Percentiles rank a stretch among this genome's conserved stretches.
Evolutionary conservation across 2,888 invertebrate species (phyloP).

Genomic region (Drosophila anomelani): DNA sequence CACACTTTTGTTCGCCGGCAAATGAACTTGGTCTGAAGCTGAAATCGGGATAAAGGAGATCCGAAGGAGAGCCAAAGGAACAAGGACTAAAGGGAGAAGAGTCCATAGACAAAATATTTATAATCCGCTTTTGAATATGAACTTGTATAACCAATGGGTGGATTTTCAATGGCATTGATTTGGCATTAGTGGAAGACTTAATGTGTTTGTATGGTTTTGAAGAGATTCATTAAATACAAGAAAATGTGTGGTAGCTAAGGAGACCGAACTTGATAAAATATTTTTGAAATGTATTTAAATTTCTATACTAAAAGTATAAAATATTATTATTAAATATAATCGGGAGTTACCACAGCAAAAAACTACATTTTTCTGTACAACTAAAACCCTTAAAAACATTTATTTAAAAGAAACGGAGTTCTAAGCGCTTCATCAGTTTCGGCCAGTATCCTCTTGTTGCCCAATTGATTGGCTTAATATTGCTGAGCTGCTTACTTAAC

Average conservation of each 20-base stretch:
- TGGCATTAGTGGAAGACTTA: background rate
- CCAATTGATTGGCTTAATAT: conserved; percentile 40
- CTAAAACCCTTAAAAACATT: background rate
- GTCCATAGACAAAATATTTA: conserved; percentile 7
- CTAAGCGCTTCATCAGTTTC: background rate
- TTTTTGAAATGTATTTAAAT: background rate
- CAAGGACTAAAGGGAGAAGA: no score
- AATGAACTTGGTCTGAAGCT: conserved; percentile 36
- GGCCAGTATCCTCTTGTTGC: background rate
- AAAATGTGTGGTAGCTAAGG: background rate
- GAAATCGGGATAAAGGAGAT: conserved; percentile 10
- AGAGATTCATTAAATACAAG: background rate
- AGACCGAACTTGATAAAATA: background rate
- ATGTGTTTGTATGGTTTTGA: background rate
- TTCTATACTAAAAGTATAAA: no score
- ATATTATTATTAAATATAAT: background rate
- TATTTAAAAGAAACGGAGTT: background rate
- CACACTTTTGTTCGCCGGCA: conserved; percentile 47
- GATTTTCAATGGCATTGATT: conserved; percentile 2
- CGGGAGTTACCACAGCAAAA: background rate
- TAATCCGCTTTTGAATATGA: conserved; percentile 24
- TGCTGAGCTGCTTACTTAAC: conserved; percentile 50
- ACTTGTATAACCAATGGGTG: conserved; percentile 5
- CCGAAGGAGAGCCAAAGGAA: background rate
- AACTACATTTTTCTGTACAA: background rate